Evolutionary conservation across 2,113 vertebrate species (phyloP).

Genomic region (Syngnathus typhle): DNA sequence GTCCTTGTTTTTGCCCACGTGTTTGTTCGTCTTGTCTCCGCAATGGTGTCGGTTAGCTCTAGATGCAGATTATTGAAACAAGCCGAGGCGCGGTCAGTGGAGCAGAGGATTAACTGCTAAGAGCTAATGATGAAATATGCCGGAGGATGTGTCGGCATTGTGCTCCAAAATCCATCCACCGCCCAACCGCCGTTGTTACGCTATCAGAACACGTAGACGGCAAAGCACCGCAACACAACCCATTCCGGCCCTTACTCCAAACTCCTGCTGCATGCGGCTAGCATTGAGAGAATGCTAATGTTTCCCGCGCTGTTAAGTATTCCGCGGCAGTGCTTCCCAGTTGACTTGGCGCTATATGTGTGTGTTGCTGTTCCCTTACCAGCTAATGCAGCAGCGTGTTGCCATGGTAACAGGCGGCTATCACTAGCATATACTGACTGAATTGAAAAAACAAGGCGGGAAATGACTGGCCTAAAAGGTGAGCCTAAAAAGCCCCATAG

Average conservation of each 20-base stretch:
- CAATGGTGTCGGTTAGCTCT: constrained; percentile 52
- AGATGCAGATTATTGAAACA: constrained; percentile 75
- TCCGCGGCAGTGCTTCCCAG: constrained; percentile 49
- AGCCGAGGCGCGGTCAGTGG: constrained; percentile 65
- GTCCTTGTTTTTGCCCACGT: constrained; percentile 38
- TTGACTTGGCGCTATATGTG: constrained; percentile 33
- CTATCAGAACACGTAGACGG: constrained; percentile 28
- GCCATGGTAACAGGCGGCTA: constrained; percentile 59
- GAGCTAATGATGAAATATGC: constrained; percentile 77
- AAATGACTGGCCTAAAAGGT: too few species aligned
- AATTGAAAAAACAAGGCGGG: too few species aligned
- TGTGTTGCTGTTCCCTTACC: constrained; percentile 35
- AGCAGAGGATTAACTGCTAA: constrained; percentile 77
- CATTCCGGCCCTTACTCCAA: constrained; percentile 29
- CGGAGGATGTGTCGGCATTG: constrained; percentile 42
- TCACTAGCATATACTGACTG: constrained; percentile 8
- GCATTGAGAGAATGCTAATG: constrained; percentile 43
- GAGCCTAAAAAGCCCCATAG: neutral
- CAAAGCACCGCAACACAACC: constrained; percentile 32
- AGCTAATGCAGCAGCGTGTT: constrained; percentile 44
- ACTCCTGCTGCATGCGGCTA: constrained; percentile 23
- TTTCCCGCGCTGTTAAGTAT: constrained; percentile 55
- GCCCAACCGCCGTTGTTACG: constrained; percentile 9
- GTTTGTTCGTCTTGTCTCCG: constrained; percentile 4
- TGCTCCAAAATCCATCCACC: constrained; percentile 10